Percentiles rank a stretch among this genome's conserved stretches.
These are phyloP conservation scores for Semicossyphus pulcher DNA, from an alignment of 2,113 vertebrate genomes.

Conservation along the genomic window DNA sequence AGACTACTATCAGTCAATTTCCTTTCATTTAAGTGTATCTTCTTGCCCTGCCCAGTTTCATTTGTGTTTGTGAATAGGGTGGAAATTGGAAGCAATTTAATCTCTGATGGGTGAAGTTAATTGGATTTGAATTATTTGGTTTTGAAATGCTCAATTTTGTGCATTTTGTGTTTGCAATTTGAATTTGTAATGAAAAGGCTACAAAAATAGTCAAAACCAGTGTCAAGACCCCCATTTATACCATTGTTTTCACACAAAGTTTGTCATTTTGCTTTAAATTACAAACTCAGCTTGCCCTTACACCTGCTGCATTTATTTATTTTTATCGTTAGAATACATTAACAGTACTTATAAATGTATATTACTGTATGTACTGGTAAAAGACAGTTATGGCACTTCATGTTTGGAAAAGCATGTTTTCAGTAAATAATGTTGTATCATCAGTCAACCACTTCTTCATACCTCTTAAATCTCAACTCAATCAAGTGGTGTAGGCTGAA, in stretches of 20 bases:
- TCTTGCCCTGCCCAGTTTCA: slow-evolving; percentile 70
- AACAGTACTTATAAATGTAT: background rate
- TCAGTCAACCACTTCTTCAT: background rate
- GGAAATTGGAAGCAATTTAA: slow-evolving; percentile 82
- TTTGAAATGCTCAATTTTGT: slow-evolving; percentile 81
- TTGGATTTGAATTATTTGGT: slow-evolving; percentile 84
- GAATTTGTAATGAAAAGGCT: slow-evolving; percentile 78
- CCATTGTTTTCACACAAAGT: slow-evolving; percentile 50
- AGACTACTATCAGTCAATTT: slow-evolving; percentile 73
- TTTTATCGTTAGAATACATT: background rate
- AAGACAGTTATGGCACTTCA: too few species aligned
- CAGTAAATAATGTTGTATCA: slow-evolving; percentile 13
- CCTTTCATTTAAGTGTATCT: slow-evolving; percentile 76
- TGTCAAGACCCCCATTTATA: slow-evolving; percentile 19
- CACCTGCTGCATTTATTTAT: slow-evolving; percentile 39
- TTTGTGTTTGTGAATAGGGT: slow-evolving; percentile 80
- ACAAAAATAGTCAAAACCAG: slow-evolving; percentile 56
- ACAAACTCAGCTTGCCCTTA: slow-evolving; percentile 12
- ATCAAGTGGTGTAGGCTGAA: background rate
- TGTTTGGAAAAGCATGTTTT: background rate
- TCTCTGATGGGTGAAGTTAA: slow-evolving; percentile 77
- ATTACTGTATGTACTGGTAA: background rate
- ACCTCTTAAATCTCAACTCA: background rate
- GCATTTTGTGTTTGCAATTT: slow-evolving; percentile 77
- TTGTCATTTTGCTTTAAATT: slow-evolving; percentile 31